These are phyloP conservation scores for Monopterus albus DNA, from an alignment of 2,113 vertebrate species.

Conservation along the genomic window DNA sequence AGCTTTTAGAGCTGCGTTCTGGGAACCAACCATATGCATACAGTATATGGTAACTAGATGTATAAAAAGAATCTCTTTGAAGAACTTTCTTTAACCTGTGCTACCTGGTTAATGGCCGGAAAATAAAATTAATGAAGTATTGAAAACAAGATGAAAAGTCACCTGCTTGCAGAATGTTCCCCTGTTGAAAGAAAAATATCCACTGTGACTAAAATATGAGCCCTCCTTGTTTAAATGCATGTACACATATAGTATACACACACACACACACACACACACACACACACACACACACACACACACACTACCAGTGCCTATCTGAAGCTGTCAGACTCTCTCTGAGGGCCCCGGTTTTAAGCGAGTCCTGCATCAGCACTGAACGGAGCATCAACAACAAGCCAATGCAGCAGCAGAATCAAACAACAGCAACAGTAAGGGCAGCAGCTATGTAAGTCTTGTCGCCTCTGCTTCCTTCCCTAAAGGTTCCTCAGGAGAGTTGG, in stretches of 20 bases:
- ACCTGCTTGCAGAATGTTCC: slow-evolving; percentile 2
- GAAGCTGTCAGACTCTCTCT: slow-evolving; percentile 39
- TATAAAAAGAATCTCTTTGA: neutral
- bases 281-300: neutral
- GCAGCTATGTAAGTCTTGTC: neutral
- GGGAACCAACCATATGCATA: too few species aligned
- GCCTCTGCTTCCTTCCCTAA: slow-evolving; percentile 18
- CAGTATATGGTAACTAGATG: too few species aligned
- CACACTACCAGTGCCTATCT: slow-evolving; percentile 30
- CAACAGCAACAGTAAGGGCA: slow-evolving; percentile 12
- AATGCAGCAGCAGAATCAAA: slow-evolving; percentile 29
- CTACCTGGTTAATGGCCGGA: neutral
- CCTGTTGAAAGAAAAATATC: neutral
- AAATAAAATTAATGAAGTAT: neutral
- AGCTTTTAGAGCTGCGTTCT: too few species aligned
- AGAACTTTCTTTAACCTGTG: neutral
- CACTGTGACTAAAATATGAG: neutral
- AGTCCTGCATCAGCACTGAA: slow-evolving; percentile 11
- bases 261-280: neutral
- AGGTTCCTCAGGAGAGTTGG: slow-evolving; percentile 33
- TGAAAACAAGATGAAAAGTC: neutral
- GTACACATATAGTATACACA: neutral
- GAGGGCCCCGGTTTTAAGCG: slow-evolving; percentile 5
- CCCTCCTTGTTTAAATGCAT: slow-evolving; percentile 3
- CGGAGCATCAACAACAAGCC: slow-evolving; percentile 6